Evolutionary conservation across 2,113 vertebrate genomes (phyloP).

Genomic region (Ammodramus savannarum): DNA sequence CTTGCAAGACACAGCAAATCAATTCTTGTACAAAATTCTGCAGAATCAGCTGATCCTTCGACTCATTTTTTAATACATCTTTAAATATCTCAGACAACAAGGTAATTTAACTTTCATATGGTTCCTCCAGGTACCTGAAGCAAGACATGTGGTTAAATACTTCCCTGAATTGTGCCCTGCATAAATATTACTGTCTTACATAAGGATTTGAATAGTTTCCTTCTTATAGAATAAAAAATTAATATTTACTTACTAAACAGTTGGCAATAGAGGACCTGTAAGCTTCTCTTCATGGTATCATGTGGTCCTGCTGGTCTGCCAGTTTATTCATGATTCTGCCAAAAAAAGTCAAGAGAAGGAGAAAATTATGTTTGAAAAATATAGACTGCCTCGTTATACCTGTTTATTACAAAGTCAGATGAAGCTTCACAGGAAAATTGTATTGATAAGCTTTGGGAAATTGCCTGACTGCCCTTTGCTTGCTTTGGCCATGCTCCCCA

Average conservation of each 20-base stretch:
- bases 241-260: conserved; percentile 90
- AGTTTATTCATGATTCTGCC: conserved; percentile 98
- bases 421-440: neutral
- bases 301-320: conserved; percentile 92
- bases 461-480: neutral
- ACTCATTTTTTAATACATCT: neutral
- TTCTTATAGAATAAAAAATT: neutral
- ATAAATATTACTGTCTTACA: neutral
- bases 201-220: neutral
- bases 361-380: neutral
- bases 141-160: neutral
- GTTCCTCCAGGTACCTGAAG: neutral
- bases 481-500: neutral
- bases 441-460: neutral
- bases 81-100: neutral
- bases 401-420: neutral
- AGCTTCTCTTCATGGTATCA: conserved; percentile 99
- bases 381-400: neutral
- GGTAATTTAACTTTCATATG: neutral
- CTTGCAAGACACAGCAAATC: neutral
- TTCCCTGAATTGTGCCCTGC: neutral
- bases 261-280: conserved; percentile 96
- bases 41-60: neutral
- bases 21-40: neutral
- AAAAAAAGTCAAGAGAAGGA: conserved; percentile 48